A percentile compares a stretch with the other conserved stretches of the same genome.
phyloP scores from a whole-genome alignment of 2,888 invertebrate genomes.

The Argyresthia albistria region DNA sequence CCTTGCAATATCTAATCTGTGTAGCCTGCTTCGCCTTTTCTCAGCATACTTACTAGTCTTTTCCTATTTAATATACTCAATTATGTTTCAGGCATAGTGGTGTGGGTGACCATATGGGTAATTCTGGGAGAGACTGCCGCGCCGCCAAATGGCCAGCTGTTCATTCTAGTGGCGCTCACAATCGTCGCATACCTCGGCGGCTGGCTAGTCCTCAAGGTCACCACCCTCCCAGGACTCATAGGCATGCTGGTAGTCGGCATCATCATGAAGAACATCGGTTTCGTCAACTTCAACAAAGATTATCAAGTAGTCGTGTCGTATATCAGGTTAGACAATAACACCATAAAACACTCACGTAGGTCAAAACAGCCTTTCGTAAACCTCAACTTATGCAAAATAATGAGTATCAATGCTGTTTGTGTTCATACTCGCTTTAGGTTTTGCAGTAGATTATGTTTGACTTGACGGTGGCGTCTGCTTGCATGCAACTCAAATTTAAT shows the following conservation, averaged over 20 bases:
- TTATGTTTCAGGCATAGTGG: conserved; percentile 68
- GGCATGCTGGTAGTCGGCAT: conserved; percentile 91
- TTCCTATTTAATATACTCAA: not conserved
- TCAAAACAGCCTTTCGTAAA: no score
- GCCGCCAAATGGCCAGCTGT: conserved; percentile 88
- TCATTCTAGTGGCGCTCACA: conserved; percentile 81
- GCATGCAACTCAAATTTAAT: no score
- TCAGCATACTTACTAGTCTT: no score
- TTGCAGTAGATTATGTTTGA: no score
- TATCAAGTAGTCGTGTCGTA: conserved; percentile 78
- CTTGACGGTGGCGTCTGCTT: no score
- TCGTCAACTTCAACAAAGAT: conserved; percentile 78
- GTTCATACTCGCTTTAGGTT: no score
- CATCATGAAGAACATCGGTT: conserved; percentile 78
- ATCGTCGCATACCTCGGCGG: conserved; percentile 88
- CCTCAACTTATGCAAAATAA: no score
- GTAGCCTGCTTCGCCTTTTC: no score
- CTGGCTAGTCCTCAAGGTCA: conserved; percentile 81
- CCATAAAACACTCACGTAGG: no score
- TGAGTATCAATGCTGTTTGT: no score
- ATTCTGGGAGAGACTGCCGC: conserved; percentile 84
- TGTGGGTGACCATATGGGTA: conserved; percentile 84
- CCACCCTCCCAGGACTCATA: conserved; percentile 86
- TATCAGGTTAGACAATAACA: conserved; percentile 69
- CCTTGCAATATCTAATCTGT: no score